These are phyloP conservation scores for Cepaea nemoralis DNA, from an alignment of 1,140 invertebrate species.

Conservation along the genomic window DNA sequence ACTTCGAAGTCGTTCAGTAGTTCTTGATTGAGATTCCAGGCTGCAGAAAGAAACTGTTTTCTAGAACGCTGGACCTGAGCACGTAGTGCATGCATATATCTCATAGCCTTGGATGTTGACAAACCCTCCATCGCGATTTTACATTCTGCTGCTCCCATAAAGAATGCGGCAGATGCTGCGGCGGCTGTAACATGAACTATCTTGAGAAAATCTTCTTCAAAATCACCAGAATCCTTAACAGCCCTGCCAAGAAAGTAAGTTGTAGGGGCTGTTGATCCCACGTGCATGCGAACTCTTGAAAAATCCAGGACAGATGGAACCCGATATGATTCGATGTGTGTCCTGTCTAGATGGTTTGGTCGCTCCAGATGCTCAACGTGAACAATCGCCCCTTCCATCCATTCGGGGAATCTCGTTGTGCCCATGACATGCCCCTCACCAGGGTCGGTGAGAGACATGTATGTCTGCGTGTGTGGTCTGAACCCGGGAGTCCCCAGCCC, in stretches of 20 bases:
- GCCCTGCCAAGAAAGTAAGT: constrained; percentile 54
- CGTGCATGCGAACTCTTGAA: constrained; percentile 54
- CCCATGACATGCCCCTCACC: constrained; percentile 58
- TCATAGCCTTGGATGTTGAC: constrained; percentile 51
- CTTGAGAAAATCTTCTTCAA: constrained; percentile 56
- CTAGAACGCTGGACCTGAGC: constrained; percentile 50
- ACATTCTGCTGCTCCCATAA: constrained; percentile 54
- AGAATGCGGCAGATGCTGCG: constrained; percentile 54
- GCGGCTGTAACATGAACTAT: constrained; percentile 54
- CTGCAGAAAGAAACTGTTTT: constrained; percentile 54
- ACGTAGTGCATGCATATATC: constrained; percentile 52
- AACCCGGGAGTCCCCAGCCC: constrained; percentile 57
- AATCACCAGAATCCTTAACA: constrained; percentile 54
- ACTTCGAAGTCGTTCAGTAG: constrained; percentile 52
- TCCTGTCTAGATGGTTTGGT: constrained; percentile 44
- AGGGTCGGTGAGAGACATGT: constrained; percentile 59
- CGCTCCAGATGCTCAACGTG: constrained; percentile 58
- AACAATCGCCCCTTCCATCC: constrained; percentile 59
- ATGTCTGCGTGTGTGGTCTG: constrained; percentile 55
- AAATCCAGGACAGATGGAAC: constrained; percentile 56
- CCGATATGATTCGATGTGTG: constrained; percentile 54
- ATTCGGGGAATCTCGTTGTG: constrained; percentile 53
- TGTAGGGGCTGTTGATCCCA: constrained; percentile 55
- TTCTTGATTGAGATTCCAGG: constrained; percentile 59
- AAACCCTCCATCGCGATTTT: constrained; percentile 58